Evolutionary conservation across 1,140 invertebrate genomes (phyloP).

Genomic region (Diabrotica virgifera): DNA sequence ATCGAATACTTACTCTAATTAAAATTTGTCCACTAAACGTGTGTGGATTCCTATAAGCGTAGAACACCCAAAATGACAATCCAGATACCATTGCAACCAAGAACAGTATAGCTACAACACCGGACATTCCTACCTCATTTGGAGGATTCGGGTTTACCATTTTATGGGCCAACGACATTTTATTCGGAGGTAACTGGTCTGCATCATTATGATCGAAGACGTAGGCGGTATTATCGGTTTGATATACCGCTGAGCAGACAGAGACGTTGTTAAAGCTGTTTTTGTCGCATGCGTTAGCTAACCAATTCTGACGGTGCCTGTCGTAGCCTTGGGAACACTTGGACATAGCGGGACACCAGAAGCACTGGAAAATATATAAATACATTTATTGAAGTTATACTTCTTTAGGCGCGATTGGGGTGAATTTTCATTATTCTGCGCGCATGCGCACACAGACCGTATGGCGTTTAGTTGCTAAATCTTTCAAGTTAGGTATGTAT

Average conservation of each 20-base stretch:
- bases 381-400: too few relatives aligned
- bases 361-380: slow-evolving; percentile 58
- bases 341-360: slow-evolving; percentile 79
- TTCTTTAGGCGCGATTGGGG: too few relatives aligned
- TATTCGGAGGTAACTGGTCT: slow-evolving; percentile 13
- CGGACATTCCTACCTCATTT: slow-evolving; percentile 54
- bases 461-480: too few relatives aligned
- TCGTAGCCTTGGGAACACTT: slow-evolving; percentile 90
- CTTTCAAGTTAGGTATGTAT: too few relatives aligned
- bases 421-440: too few relatives aligned
- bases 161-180: slow-evolving; percentile 8
- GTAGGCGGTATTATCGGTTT: not conserved
- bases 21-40: slow-evolving; percentile 92
- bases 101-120: slow-evolving; percentile 67
- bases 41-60: slow-evolving; percentile 95
- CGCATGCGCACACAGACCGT: too few relatives aligned
- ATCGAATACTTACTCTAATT: slow-evolving; percentile 75
- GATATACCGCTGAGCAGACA: slow-evolving; percentile 46
- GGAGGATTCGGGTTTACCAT: not conserved
- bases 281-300: slow-evolving; percentile 68
- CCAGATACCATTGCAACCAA: slow-evolving; percentile 58
- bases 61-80: slow-evolving; percentile 74
- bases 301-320: slow-evolving; percentile 85
- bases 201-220: slow-evolving; percentile 7
- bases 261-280: slow-evolving; percentile 47